Percentiles rank a stretch among this genome's conserved stretches.
Evolutionary conservation across 2,888 invertebrate species (phyloP).

Genomic region (Lasioglossum leucozonium): DNA sequence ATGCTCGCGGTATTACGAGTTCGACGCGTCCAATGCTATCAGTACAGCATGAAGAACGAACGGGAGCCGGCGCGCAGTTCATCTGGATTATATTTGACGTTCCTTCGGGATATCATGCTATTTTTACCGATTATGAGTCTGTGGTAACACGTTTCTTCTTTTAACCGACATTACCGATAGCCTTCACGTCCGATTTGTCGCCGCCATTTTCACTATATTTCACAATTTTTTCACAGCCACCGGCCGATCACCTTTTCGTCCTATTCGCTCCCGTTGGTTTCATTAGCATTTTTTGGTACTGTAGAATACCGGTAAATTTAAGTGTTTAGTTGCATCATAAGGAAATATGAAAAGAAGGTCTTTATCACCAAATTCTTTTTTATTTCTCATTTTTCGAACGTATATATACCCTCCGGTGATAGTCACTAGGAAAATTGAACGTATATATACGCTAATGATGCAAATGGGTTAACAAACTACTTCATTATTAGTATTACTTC

Average conservation of each 20-base stretch:
- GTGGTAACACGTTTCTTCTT: conserved; percentile 57
- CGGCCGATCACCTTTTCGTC: neutral
- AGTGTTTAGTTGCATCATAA: too few relatives aligned
- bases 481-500: too few relatives aligned
- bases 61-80: conserved; percentile 49
- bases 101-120: conserved; percentile 39
- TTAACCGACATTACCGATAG: conserved; percentile 29
- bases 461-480: too few relatives aligned
- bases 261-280: neutral
- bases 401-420: too few relatives aligned
- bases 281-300: neutral
- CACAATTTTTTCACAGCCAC: conserved; percentile 1
- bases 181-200: neutral
- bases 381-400: too few relatives aligned
- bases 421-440: too few relatives aligned
- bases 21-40: conserved; percentile 47
- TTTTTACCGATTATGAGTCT: conserved; percentile 52
- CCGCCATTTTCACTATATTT: conserved; percentile 4
- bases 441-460: too few relatives aligned
- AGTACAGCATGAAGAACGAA: conserved; percentile 37
- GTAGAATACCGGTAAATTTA: neutral
- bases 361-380: too few relatives aligned
- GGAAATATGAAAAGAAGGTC: too few relatives aligned
- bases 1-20: conserved; percentile 55
- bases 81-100: conserved; percentile 67